These are phyloP conservation scores for Rosalia funebris DNA, from an alignment of 2,888 invertebrate species.

Conservation along the genomic window DNA sequence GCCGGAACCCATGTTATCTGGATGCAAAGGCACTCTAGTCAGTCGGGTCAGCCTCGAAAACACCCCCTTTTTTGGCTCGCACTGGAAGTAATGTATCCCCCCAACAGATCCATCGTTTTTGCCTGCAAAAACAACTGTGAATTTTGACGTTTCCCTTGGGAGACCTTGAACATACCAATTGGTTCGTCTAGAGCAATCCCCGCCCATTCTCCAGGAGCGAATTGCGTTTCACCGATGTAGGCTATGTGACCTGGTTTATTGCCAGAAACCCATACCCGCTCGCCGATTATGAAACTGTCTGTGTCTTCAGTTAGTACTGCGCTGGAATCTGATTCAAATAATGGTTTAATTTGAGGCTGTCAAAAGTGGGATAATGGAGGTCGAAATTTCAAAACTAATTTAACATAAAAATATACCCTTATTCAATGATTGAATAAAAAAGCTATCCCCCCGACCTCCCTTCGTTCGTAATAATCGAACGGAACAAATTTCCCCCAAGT, in stretches of 20 bases:
- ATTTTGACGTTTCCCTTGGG: not conserved
- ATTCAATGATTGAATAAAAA: too few relatives aligned
- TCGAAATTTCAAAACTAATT: too few relatives aligned
- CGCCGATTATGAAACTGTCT: constrained; percentile 95
- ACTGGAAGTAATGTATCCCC: constrained; percentile 92
- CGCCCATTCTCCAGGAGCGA: constrained; percentile 98
- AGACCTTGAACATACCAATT: constrained; percentile 73
- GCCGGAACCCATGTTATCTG: constrained; percentile 62
- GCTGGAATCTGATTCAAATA: constrained; percentile 77
- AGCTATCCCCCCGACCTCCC: too few relatives aligned
- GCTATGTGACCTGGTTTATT: constrained; percentile 92
- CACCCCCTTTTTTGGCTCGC: constrained; percentile 91
- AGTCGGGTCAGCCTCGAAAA: constrained; percentile 91
- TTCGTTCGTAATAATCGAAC: too few relatives aligned
- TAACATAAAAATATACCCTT: too few relatives aligned
- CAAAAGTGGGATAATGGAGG: too few relatives aligned
- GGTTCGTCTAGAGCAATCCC: constrained; percentile 96
- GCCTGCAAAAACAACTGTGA: constrained; percentile 67
- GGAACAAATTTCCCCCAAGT: too few relatives aligned
- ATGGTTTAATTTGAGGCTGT: too few relatives aligned
- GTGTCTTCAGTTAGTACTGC: constrained; percentile 87
- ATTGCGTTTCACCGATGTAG: constrained; percentile 94
- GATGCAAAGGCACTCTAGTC: constrained; percentile 75
- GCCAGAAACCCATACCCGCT: constrained; percentile 93
- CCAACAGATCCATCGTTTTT: constrained; percentile 97